Percentiles rank a stretch among this genome's conserved stretches.
Conservation (phyloP, 2,888 invertebrate genomes). For the Teinopalpus imperialis region DNA sequence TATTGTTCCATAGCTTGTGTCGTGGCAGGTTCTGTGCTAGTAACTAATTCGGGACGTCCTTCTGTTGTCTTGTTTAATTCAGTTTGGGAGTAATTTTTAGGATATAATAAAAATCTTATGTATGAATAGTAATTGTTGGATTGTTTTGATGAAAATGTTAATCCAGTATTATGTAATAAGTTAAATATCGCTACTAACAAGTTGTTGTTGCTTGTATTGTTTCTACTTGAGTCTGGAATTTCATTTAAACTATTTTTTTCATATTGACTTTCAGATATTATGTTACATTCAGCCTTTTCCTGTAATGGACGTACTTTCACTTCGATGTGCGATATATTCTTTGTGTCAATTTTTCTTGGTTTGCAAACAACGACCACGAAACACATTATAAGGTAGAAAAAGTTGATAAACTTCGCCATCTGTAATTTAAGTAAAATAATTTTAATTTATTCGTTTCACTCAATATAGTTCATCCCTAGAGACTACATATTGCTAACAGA, state of each 20-base stretch:
- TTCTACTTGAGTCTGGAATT: background rate
- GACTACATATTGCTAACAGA: too few species aligned
- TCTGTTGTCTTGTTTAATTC: too few species aligned
- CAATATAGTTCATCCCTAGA: too few species aligned
- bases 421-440: background rate
- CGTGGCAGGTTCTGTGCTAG: too few species aligned
- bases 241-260: background rate
- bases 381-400: background rate
- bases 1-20: too few species aligned
- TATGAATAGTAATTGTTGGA: background rate
- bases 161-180: conserved; percentile 3
- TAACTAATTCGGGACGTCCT: too few species aligned
- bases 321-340: background rate
- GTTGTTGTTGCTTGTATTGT: background rate
- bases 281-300: background rate
- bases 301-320: background rate
- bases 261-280: background rate
- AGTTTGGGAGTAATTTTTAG: background rate
- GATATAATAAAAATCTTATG: conserved; percentile 1
- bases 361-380: background rate
- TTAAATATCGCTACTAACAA: background rate
- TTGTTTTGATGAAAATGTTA: background rate
- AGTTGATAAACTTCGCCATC: background rate
- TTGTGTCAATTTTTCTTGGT: background rate
- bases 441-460: too few species aligned